Base-by-base conservation (phyloP, 2,797 vertebrate species). In the Halcyon chelicuti region DNA sequence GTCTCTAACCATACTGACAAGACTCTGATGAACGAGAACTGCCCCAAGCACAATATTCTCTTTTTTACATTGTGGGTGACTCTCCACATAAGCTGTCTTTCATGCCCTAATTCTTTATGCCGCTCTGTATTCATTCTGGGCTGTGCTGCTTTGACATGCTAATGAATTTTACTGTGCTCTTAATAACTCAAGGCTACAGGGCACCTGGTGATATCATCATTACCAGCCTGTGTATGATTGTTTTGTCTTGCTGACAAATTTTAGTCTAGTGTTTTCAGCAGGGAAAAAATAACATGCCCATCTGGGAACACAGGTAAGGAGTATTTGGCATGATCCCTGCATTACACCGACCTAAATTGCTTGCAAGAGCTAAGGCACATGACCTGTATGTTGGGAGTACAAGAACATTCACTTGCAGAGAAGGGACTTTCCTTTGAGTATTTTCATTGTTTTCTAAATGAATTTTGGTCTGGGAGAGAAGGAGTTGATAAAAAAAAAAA, bases 31-130 rank as follows among this genome's bases (percentile, higher is more conserved):
- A 91, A 76, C 67, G 12, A 94, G 78, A 95, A 80, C 47, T 51
- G 80, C 94, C 82, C 20, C 28, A 68, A 92, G 91, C 67, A 68
- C 22, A 63, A 33, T 68, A 88, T 93, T 78, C 44, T 94, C 81
- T 73, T 86, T 95, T 96, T 87, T 71, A 77, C 40, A 26, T 78
- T 93, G 85, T 74, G 23, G 18, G 55, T 92, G 89, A 94, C 93
- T 96, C 75, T 87, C 86, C 90, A 90, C 81, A 91, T 87, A 96
- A 60, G 49, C 82, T 95, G 88, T 92, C 94, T 95, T 96, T 96
- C 90, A 89, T 86, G 81, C 84, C 62, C 83, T 94, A 88, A 75
- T 95, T 97, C 91, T 94, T 90, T 93, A 70, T 94, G 57, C 79
- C 0, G 28, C 73, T 85, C 73, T 94, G 66, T 82, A 76, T 85